These are phyloP conservation scores for Agelastica alni DNA, from an alignment of 2,888 invertebrate species.

Conservation along the genomic window DNA sequence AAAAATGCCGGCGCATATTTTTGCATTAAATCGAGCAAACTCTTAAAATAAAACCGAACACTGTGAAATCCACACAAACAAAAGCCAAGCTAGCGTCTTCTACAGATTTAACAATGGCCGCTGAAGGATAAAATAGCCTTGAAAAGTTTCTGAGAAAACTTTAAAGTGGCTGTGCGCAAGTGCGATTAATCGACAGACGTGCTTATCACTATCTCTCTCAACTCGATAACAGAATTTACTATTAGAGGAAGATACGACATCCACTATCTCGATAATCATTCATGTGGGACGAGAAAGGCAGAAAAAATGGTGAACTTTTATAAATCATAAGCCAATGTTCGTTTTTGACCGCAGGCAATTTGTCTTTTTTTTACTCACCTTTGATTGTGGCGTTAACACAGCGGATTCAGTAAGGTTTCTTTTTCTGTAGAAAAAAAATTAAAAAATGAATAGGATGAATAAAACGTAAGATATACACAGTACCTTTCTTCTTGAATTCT, in stretches of 20 bases:
- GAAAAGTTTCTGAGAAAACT: slow-evolving; percentile 56
- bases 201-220: slow-evolving; percentile 36
- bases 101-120: slow-evolving; percentile 54
- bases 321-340: slow-evolving; percentile 37
- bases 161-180: slow-evolving; percentile 50
- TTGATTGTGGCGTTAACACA: slow-evolving; percentile 27
- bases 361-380: slow-evolving; percentile 35
- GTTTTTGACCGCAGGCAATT: slow-evolving; percentile 38
- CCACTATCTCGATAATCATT: slow-evolving; percentile 29
- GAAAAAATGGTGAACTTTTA: slow-evolving; percentile 46
- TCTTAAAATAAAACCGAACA: slow-evolving; percentile 17
- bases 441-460: slow-evolving; percentile 5
- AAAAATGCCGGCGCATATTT: slow-evolving; percentile 37
- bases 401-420: slow-evolving; percentile 19
- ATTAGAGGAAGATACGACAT: slow-evolving; percentile 19
- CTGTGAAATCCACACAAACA: slow-evolving; percentile 34
- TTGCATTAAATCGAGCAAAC: slow-evolving; percentile 28
- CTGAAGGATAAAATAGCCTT: slow-evolving; percentile 55
- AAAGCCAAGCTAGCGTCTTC: slow-evolving; percentile 50
- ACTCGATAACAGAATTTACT: slow-evolving; percentile 1
- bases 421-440: slow-evolving; percentile 8
- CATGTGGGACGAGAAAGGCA: slow-evolving; percentile 41
- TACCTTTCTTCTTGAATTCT: slow-evolving; percentile 27
- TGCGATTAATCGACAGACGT: slow-evolving; percentile 36
- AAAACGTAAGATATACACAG: slow-evolving; percentile 26